Percentiles rank a stretch among this genome's conserved stretches.
phyloP scores from a whole-genome alignment of 2,113 vertebrate species.

The Muntiacus muntjak region DNA sequence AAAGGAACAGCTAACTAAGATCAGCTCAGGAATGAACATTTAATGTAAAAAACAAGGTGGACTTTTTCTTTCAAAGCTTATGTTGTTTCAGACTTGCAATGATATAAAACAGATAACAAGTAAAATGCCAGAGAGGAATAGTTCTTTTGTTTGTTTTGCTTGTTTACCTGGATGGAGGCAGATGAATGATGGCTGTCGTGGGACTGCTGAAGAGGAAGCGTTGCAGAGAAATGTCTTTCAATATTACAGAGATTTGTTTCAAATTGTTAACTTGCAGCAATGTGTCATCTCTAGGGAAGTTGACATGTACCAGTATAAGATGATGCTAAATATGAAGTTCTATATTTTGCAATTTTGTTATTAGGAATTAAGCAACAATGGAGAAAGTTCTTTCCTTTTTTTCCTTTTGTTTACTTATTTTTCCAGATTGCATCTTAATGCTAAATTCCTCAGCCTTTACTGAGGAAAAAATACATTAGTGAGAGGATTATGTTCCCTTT shows the following conservation, averaged over 20 bases:
- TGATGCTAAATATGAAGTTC: slow-evolving; percentile 48
- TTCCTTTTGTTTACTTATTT: background rate
- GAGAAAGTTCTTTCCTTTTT: background rate
- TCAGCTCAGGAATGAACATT: background rate
- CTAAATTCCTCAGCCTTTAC: slow-evolving; percentile 4
- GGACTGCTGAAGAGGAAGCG: background rate
- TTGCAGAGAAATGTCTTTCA: slow-evolving; percentile 43
- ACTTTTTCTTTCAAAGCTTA: slow-evolving; percentile 41
- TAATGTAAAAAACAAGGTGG: slow-evolving; percentile 11
- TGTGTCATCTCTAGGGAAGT: slow-evolving; percentile 53
- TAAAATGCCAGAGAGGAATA: slow-evolving; percentile 22
- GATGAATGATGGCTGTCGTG: background rate
- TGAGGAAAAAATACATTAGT: background rate
- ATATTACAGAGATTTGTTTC: slow-evolving; percentile 58
- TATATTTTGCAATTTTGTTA: slow-evolving; percentile 58
- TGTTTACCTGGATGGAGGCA: background rate
- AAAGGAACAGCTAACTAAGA: background rate
- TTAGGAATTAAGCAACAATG: slow-evolving; percentile 49
- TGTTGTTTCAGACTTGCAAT: slow-evolving; percentile 63
- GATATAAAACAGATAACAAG: slow-evolving; percentile 57
- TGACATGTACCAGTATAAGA: slow-evolving; percentile 57
- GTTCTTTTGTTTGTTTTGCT: background rate
- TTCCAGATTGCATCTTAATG: background rate
- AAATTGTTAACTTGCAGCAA: slow-evolving; percentile 68
- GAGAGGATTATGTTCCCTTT: background rate